Percentiles rank a stretch among this genome's conserved stretches.
phyloP scores from a whole-genome alignment of 1,140 invertebrate species.

The Lepeophtheirus salmonis region DNA sequence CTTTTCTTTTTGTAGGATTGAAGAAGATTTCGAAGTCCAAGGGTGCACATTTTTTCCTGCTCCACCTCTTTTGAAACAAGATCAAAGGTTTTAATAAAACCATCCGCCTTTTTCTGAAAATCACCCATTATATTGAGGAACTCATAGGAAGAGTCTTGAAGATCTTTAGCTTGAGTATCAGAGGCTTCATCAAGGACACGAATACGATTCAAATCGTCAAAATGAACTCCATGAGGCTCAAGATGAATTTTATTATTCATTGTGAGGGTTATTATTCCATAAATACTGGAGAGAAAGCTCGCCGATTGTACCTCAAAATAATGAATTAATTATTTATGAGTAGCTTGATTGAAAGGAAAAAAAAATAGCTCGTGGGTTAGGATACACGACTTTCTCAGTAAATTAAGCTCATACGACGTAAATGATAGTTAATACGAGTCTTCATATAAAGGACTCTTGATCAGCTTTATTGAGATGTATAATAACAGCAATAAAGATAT shows the following conservation, averaged over 20 bases:
- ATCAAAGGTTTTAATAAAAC: slow-evolving; percentile 5
- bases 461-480: too few species aligned
- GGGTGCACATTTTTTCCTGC: neutral
- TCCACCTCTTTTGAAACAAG: slow-evolving; percentile 2
- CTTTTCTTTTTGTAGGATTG: neutral
- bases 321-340: too few species aligned
- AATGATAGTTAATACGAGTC: too few species aligned
- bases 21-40: slow-evolving; percentile 9
- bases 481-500: too few species aligned
- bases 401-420: too few species aligned
- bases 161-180: slow-evolving; percentile 1
- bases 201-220: slow-evolving; percentile 10
- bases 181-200: slow-evolving; percentile 6
- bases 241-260: neutral
- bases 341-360: too few species aligned
- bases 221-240: slow-evolving; percentile 2
- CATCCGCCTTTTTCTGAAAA: slow-evolving; percentile 1
- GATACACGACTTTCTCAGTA: too few species aligned
- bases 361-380: too few species aligned
- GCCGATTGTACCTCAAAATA: too few species aligned
- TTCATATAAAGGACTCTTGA: too few species aligned
- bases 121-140: neutral
- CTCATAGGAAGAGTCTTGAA: neutral
- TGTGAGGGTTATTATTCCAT: too few species aligned
- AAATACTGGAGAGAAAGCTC: too few species aligned